These are phyloP conservation scores for Sarcophaga subvicina DNA, from an alignment of 2,888 invertebrate species.

Conservation along the genomic window DNA sequence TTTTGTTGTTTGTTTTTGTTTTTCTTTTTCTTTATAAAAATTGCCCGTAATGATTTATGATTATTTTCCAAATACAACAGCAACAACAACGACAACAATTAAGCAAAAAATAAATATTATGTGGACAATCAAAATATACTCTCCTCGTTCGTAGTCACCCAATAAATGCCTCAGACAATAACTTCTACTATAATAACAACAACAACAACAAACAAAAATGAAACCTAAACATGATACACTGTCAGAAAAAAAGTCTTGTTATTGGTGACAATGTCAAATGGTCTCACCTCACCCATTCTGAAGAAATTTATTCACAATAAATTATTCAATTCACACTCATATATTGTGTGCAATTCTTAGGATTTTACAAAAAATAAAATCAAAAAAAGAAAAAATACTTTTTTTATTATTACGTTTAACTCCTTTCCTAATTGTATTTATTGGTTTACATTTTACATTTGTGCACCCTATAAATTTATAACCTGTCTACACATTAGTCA, in stretches of 20 bases:
- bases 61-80: conserved; percentile 7
- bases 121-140: conserved; percentile 43
- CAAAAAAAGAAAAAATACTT: neutral
- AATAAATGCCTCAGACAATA: conserved; percentile 16
- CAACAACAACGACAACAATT: neutral
- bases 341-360: conserved; percentile 4
- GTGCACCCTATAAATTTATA: conserved; percentile 20
- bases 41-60: conserved; percentile 49
- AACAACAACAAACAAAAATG: no score
- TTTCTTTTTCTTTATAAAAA: conserved; percentile 26
- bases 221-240: conserved; percentile 21
- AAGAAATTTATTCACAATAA: conserved; percentile 9
- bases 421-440: conserved; percentile 39
- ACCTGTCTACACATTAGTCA: neutral
- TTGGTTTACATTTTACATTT: conserved; percentile 30
- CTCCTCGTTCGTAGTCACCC: neutral
- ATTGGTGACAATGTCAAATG: conserved; percentile 5
- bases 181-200: neutral
- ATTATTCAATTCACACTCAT: conserved; percentile 40
- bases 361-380: neutral
- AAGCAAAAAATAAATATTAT: conserved; percentile 28
- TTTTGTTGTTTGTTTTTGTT: neutral
- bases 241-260: conserved; percentile 9
- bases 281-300: conserved; percentile 23
- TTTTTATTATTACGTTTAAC: conserved; percentile 8